Evolutionary conservation across 2,113 vertebrate genomes (phyloP).

Genomic region (Sphyrna mokarran): DNA sequence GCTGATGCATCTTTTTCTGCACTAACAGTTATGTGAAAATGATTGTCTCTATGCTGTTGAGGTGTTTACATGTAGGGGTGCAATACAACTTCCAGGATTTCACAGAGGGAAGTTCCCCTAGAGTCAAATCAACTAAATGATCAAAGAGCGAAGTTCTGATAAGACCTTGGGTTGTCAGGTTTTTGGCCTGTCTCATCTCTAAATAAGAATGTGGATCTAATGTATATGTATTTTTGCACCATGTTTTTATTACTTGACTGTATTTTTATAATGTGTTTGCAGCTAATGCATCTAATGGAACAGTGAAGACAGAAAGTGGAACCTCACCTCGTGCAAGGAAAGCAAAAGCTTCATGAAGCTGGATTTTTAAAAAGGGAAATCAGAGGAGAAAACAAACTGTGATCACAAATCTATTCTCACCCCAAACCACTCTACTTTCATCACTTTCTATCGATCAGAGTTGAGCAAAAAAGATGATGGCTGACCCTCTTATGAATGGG

Average conservation of each 20-base stretch:
- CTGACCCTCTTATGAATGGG: neutral
- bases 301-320: conserved; percentile 61
- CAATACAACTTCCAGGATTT: neutral
- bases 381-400: conserved; percentile 38
- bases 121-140: neutral
- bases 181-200: neutral
- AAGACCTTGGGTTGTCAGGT: neutral
- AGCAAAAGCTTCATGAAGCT: conserved; percentile 60
- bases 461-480: conserved; percentile 19
- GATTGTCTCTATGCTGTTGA: neutral
- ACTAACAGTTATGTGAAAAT: neutral
- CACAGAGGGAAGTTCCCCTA: neutral
- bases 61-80: neutral
- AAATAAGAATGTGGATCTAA: neutral
- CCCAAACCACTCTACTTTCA: conserved; percentile 40
- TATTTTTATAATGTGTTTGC: conserved; percentile 24
- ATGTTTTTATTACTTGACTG: neutral
- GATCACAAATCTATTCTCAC: conserved; percentile 39
- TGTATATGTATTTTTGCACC: neutral
- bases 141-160: neutral
- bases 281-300: conserved; percentile 61
- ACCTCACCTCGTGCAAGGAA: conserved; percentile 64
- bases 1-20: no score
- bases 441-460: neutral
- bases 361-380: conserved; percentile 29